These are phyloP conservation scores for Chrysopilus asiliformis DNA, from an alignment of 2,888 invertebrate species.

Conservation along the genomic window DNA sequence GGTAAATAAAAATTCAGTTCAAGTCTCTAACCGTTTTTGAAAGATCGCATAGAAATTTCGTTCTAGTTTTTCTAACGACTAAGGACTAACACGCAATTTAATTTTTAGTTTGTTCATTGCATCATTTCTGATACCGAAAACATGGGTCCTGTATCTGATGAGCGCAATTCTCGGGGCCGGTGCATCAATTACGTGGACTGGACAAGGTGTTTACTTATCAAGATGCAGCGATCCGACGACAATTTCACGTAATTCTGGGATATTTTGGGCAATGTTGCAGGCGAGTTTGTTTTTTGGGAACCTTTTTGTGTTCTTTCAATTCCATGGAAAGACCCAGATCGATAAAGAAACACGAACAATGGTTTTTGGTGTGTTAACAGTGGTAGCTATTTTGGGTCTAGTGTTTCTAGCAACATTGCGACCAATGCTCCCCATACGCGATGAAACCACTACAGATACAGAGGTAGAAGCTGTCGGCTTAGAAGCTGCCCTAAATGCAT, in stretches of 20 bases:
- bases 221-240: slow-evolving; percentile 78
- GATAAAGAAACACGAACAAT: slow-evolving; percentile 54
- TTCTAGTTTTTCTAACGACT: no score
- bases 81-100: no score
- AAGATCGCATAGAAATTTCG: no score
- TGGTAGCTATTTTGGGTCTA: slow-evolving; percentile 57
- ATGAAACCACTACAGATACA: slow-evolving; percentile 24
- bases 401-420: slow-evolving; percentile 51
- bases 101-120: slow-evolving; percentile 66
- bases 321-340: slow-evolving; percentile 66
- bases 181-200: slow-evolving; percentile 92
- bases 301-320: slow-evolving; percentile 83
- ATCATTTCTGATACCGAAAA: slow-evolving; percentile 71
- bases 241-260: slow-evolving; percentile 85
- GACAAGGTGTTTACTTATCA: slow-evolving; percentile 85
- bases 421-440: slow-evolving; percentile 38
- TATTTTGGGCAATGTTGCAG: slow-evolving; percentile 95
- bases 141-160: slow-evolving; percentile 69
- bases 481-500: slow-evolving; percentile 42
- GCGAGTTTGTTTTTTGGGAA: slow-evolving; percentile 93
- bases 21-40: no score
- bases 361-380: slow-evolving; percentile 70
- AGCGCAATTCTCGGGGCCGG: slow-evolving; percentile 81
- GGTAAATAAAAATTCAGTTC: no score
- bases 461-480: slow-evolving; percentile 40